A percentile compares a stretch with the other conserved stretches of the same genome.
Evolutionary conservation across 2,888 invertebrate genomes (phyloP).

Genomic region (Tetanocera ferruginea): DNA sequence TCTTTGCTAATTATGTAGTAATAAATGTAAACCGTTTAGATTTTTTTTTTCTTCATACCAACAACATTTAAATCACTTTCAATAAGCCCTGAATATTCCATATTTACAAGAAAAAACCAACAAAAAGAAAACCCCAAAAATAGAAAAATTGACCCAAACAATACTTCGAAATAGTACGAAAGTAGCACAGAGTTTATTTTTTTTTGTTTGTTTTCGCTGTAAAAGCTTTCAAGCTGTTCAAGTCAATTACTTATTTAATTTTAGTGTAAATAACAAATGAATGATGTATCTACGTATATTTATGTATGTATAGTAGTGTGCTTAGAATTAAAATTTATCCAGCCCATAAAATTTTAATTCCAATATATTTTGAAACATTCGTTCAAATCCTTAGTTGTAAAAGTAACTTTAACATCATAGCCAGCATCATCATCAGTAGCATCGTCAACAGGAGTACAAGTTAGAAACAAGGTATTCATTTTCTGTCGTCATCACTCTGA

Average conservation of each 20-base stretch:
- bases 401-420: conserved; percentile 30
- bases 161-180: too few relatives aligned
- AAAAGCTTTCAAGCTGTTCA: too few relatives aligned
- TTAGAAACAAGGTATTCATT: conserved; percentile 41
- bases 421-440: conserved; percentile 41
- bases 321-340: conserved; percentile 63
- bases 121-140: background rate
- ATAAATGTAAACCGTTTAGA: background rate
- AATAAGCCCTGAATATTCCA: background rate
- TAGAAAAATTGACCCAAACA: background rate
- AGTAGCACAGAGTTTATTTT: too few relatives aligned
- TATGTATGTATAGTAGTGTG: background rate
- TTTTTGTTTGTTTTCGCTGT: too few relatives aligned
- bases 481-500: conserved; percentile 49
- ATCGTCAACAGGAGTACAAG: conserved; percentile 16
- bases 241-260: background rate
- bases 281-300: too few relatives aligned
- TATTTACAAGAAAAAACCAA: background rate
- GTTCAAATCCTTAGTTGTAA: conserved; percentile 39
- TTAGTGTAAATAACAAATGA: background rate
- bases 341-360: conserved; percentile 61
- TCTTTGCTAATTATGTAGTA: background rate
- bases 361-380: conserved; percentile 36
- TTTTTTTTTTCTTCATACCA: background rate
- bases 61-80: background rate